A percentile compares a stretch with the other conserved stretches of the same genome.
Evolutionary conservation across 1,140 invertebrate genomes (phyloP).

Genomic region (Augochlora pura): DNA sequence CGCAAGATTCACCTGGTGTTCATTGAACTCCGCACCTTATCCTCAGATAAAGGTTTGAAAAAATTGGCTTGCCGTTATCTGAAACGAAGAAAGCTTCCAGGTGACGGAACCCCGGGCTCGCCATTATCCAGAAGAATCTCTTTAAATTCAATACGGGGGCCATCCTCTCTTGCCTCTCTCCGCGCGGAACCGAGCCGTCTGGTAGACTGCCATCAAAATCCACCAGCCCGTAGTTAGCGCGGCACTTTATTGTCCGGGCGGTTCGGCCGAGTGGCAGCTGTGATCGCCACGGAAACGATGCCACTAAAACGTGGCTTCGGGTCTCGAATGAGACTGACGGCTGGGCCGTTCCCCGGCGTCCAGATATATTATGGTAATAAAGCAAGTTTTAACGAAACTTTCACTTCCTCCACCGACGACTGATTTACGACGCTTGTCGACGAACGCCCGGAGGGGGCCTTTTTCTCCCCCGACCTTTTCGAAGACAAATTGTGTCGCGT

Average conservation of each 20-base stretch:
- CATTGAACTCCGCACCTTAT: no score
- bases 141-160: not conserved
- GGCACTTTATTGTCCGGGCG: not conserved
- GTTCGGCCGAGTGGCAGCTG: not conserved
- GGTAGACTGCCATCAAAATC: not conserved
- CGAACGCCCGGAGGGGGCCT: not conserved
- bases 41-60: no score
- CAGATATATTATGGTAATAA: not conserved
- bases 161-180: not conserved
- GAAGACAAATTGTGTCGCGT: conserved; percentile 16
- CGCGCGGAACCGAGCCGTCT: not conserved
- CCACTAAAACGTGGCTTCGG: not conserved
- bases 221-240: not conserved
- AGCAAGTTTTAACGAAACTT: conserved; percentile 15
- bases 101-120: no score
- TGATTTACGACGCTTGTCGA: not conserved
- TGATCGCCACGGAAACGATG: conserved; percentile 5
- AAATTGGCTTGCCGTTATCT: no score
- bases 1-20: no score
- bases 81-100: no score
- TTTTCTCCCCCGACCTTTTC: not conserved
- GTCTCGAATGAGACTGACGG: not conserved
- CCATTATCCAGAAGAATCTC: not conserved
- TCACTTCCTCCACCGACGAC: conserved; percentile 1
- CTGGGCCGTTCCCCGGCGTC: not conserved